These are phyloP conservation scores for Speoplatyrhinus poulsoni DNA, from an alignment of 2,113 vertebrate species.

Conservation along the genomic window DNA sequence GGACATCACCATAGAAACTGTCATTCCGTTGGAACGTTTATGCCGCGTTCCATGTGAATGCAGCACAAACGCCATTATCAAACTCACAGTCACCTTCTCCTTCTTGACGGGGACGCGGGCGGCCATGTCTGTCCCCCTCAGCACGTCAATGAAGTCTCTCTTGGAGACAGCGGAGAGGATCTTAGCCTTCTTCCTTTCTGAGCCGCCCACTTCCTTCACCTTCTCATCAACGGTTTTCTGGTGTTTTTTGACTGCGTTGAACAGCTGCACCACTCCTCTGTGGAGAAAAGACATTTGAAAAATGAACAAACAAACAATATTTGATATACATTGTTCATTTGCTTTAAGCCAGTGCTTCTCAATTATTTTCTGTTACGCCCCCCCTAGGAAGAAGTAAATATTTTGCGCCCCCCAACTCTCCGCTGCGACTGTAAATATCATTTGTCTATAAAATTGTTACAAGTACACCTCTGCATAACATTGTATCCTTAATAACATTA, in stretches of 20 bases:
- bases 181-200: slow-evolving; percentile 87
- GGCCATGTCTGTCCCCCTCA: slow-evolving; percentile 74
- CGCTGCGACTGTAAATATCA: no score
- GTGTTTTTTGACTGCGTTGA: slow-evolving; percentile 90
- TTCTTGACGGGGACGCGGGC: slow-evolving; percentile 20
- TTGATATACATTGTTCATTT: background rate
- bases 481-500: no score
- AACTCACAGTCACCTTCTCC: slow-evolving; percentile 69
- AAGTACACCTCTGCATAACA: no score
- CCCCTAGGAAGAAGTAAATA: no score
- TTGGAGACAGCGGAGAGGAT: slow-evolving; percentile 87
- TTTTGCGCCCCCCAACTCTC: no score
- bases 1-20: no score
- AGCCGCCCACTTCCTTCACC: slow-evolving; percentile 83
- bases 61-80: no score
- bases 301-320: background rate
- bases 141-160: slow-evolving; percentile 89
- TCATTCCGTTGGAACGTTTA: no score
- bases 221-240: slow-evolving; percentile 84
- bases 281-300: background rate
- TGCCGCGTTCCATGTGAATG: no score
- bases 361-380: no score
- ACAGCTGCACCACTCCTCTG: slow-evolving; percentile 93
- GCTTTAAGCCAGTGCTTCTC: no score
- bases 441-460: no score